Conservation (phyloP, 2,888 invertebrate genomes). For the Parthenolecanium corni region DNA sequence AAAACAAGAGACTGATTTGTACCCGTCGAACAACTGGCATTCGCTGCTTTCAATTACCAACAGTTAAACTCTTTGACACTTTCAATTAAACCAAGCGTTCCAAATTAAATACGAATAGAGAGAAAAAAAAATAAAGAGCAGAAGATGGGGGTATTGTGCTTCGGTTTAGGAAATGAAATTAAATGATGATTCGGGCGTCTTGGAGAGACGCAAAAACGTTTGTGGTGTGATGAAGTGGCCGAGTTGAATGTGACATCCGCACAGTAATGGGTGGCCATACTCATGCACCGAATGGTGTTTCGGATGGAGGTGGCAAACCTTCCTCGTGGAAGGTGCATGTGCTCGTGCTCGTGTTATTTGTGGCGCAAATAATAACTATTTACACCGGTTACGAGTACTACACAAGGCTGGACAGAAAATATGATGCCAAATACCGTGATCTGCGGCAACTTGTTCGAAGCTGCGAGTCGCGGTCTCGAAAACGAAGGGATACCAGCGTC, state of each 20-base stretch:
- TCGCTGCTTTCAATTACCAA: slow-evolving; percentile 23
- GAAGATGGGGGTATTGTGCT: neutral
- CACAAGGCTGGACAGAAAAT: slow-evolving; percentile 1
- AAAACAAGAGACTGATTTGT: neutral
- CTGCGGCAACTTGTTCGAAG: neutral
- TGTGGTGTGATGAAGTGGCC: no score
- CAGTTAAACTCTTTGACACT: slow-evolving; percentile 26
- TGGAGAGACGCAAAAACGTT: neutral
- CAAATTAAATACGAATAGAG: no score
- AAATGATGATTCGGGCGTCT: neutral
- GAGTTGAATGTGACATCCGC: neutral
- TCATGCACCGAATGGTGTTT: neutral
- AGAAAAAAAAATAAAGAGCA: no score
- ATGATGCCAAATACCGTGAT: neutral
- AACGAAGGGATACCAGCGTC: slow-evolving; percentile 7
- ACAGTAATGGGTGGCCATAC: neutral
- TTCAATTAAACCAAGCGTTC: slow-evolving; percentile 22
- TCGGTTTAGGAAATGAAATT: neutral
- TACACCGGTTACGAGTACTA: neutral
- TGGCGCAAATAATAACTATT: slow-evolving; percentile 1
- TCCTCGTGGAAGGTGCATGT: neutral
- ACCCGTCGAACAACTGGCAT: neutral
- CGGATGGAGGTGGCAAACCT: neutral
- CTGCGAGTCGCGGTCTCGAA: neutral
- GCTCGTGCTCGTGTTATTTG: slow-evolving; percentile 1